A percentile compares a stretch with the other conserved stretches of the same genome.
phyloP scores from a whole-genome alignment of 2,888 invertebrate species.

The Monoplex corrugatus region DNA sequence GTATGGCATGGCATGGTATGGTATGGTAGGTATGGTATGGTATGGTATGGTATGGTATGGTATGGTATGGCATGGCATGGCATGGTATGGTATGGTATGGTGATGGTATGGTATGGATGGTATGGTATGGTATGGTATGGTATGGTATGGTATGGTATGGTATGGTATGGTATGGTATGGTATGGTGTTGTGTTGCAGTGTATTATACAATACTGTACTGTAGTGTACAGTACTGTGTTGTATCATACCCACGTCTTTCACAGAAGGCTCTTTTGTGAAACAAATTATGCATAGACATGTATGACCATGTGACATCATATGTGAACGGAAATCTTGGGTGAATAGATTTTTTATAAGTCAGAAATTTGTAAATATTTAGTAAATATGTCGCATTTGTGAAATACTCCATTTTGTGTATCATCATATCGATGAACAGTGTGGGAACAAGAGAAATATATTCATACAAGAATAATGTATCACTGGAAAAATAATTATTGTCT shows the following conservation, averaged over 20 bases:
- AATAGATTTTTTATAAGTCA: too few relatives aligned
- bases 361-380: too few relatives aligned
- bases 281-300: too few relatives aligned
- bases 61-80: background rate
- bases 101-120: background rate
- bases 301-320: too few relatives aligned
- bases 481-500: too few relatives aligned
- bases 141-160: background rate
- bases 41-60: background rate
- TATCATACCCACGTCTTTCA: background rate
- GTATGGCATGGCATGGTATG: conserved; percentile 7
- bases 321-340: too few relatives aligned
- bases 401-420: too few relatives aligned
- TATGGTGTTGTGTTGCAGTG: background rate
- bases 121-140: conserved; percentile 7
- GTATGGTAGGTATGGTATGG: background rate
- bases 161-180: background rate
- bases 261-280: too few relatives aligned
- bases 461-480: too few relatives aligned
- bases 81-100: background rate
- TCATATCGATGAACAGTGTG: too few relatives aligned
- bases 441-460: too few relatives aligned
- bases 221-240: background rate
- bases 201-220: background rate
- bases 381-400: too few relatives aligned